Base-by-base conservation (phyloP, 2,797 vertebrate species). In the Lepilemur ruficaudatus region DNA sequence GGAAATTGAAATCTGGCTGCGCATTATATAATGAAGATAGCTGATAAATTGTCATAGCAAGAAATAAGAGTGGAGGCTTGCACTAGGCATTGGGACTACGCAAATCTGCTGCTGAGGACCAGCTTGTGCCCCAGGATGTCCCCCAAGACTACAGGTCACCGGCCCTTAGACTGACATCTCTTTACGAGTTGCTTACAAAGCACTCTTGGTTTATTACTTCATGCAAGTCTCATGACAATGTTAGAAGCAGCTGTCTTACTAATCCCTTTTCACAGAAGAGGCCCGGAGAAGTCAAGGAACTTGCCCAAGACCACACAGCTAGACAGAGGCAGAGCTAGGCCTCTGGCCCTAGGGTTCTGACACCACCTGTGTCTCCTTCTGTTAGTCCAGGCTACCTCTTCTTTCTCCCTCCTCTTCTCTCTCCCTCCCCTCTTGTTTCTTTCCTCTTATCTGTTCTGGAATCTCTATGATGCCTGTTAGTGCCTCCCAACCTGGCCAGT, bases 161-260 rank as follows among this genome's bases (percentile, higher is more conserved):
- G 70, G 22, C 12, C 52, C 11, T 87, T 52, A 48, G 55, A 63
- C 25, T 38, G 80, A 87, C 90, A 84, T 91, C n/a, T 72, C 30
- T 89, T 93, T 83, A 63, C 4, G 17, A 2, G 1, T 1, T 46
- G 93, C 91, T 96, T 94, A 94, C 93, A 82, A 95, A 95, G 85
- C 69, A 41, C 23, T 25, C 52, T 83, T 69, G 88, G 30, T 32
- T 86, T 89, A 48, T 89, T 94, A 76, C 85, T 95, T 95, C 92
- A 94, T 43, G 18, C 13, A 57, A 91, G 81, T 95, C 73, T 38
- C 89, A n/a, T 91, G 96, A 96, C 75, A 87, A 38, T 18, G 13
- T 41, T 79, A 41, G 78, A 83, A 85, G 85, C 14, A 80, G 43
- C 59, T 81, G 43, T 89, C 46, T 93, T 92, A 92, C 46, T 61